phyloP scores from a whole-genome alignment of 2,797 vertebrate species.

The Valencia hispanica region DNA sequence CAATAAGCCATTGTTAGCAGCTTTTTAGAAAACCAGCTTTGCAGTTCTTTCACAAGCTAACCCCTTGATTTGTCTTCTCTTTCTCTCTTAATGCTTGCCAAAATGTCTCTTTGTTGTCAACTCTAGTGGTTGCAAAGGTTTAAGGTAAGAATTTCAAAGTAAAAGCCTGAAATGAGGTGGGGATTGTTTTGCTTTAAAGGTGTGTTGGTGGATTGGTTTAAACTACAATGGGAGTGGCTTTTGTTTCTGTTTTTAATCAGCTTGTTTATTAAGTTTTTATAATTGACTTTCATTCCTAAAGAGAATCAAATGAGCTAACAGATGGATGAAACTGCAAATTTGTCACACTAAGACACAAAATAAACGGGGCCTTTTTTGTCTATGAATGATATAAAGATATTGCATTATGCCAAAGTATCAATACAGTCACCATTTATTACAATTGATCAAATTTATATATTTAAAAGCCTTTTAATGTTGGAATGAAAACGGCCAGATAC shows the following conservation, averaged over 20 bases:
- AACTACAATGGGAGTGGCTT: not conserved
- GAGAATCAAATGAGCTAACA: not conserved
- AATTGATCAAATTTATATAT: not conserved
- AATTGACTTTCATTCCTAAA: not conserved
- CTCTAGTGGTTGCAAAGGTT: conserved; percentile 99
- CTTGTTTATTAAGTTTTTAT: not conserved
- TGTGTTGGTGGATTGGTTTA: not conserved
- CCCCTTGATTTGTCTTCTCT: conserved; percentile 77
- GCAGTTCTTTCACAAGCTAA: conserved; percentile 54
- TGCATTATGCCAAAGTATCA: not conserved
- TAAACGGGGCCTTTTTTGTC: no score
- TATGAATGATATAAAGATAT: no score
- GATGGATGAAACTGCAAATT: not conserved
- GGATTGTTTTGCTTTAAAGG: conserved; percentile 21
- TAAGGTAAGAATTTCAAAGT: conserved; percentile 92
- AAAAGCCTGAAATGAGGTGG: conserved; percentile 5
- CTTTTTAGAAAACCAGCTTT: conserved; percentile 31
- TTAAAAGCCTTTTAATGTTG: not conserved
- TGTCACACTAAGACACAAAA: not conserved
- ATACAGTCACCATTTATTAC: not conserved
- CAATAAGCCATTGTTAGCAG: conserved; percentile 40
- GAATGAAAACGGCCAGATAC: not conserved
- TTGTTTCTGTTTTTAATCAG: conserved; percentile 1
- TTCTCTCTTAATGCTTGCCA: conserved; percentile 88
- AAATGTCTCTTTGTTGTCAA: conserved; percentile 88